Conservation (phyloP, 2,888 invertebrate species). For the Pseudococcus viburni region DNA sequence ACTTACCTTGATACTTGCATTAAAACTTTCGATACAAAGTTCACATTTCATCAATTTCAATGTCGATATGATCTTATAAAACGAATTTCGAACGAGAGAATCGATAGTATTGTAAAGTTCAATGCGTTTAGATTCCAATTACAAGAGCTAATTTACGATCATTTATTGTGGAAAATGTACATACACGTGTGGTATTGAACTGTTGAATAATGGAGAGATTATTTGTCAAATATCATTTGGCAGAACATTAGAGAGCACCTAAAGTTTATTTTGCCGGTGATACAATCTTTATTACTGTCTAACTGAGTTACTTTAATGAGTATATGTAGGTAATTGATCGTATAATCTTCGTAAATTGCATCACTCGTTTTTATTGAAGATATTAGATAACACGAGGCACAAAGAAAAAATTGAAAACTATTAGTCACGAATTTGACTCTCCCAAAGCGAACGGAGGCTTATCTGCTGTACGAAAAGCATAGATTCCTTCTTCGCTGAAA, state of each 20-base stretch:
- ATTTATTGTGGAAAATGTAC: background rate
- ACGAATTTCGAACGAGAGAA: background rate
- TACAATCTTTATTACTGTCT: background rate
- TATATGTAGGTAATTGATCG: background rate
- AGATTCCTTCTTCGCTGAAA: conserved; percentile 20
- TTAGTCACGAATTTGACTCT: background rate
- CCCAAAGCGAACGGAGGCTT: background rate
- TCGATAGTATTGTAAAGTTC: background rate
- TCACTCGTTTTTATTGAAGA: background rate
- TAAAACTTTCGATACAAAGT: background rate
- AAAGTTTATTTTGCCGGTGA: background rate
- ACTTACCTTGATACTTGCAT: background rate
- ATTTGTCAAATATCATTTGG: background rate
- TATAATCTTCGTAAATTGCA: background rate
- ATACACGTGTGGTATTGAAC: background rate
- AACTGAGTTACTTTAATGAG: background rate
- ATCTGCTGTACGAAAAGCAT: background rate
- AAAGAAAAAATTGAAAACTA: background rate
- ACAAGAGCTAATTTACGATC: background rate
- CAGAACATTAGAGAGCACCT: background rate
- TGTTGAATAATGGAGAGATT: background rate
- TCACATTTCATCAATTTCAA: background rate
- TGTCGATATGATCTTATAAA: background rate
- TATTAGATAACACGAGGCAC: background rate
- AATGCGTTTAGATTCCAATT: background rate